These are phyloP conservation scores for Ischnura elegans DNA, from an alignment of 2,888 invertebrate genomes.

Conservation along the genomic window DNA sequence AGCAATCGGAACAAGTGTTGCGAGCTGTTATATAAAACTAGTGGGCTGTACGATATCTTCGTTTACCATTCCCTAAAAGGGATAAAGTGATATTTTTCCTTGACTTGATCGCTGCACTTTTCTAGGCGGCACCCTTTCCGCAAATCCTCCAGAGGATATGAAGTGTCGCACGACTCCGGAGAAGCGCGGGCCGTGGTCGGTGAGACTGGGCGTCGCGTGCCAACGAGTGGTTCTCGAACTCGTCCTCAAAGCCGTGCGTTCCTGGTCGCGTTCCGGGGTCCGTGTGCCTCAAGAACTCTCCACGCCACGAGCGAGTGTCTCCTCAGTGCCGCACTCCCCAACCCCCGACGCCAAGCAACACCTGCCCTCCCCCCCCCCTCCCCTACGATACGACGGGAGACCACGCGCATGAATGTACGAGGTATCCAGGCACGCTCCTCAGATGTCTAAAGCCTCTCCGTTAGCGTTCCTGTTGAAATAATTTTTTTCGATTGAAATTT, in stretches of 20 bases:
- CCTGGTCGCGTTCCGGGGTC: background rate
- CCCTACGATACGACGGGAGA: background rate
- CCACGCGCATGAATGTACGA: background rate
- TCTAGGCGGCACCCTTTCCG: too few species aligned
- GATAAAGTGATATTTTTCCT: too few species aligned
- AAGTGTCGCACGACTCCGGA: background rate
- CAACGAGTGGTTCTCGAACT: background rate
- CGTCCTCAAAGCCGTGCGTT: background rate
- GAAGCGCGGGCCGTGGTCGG: background rate
- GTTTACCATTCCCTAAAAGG: too few species aligned
- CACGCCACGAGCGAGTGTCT: conserved; percentile 2
- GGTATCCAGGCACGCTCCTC: too few species aligned
- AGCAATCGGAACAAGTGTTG: too few species aligned
- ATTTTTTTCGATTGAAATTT: too few species aligned
- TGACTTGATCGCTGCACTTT: too few species aligned
- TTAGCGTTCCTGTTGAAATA: too few species aligned
- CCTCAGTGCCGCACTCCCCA: background rate
- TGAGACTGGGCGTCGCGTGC: conserved; percentile 5
- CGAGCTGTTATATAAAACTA: too few species aligned
- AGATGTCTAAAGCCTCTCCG: too few species aligned
- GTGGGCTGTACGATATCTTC: too few species aligned
- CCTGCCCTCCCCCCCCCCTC: background rate
- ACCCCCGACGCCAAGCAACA: background rate
- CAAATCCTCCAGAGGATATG: background rate
- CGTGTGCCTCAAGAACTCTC: background rate